Evolutionary conservation across 2,113 vertebrate species (phyloP).

Genomic region (Grus americana): DNA sequence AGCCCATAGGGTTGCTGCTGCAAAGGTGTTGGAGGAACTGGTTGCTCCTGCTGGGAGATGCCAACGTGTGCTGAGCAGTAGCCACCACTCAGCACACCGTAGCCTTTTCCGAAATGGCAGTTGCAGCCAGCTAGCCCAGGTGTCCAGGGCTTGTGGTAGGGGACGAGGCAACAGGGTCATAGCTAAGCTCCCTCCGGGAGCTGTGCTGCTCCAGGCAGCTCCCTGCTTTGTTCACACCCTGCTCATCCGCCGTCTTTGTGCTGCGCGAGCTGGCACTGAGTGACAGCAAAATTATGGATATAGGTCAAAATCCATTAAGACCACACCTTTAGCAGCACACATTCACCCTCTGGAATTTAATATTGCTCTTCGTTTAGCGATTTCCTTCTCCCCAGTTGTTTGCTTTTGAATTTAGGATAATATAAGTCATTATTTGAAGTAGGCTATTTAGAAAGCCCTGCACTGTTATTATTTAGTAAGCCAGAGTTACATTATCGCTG

Average conservation of each 20-base stretch:
- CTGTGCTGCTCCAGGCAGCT: not conserved
- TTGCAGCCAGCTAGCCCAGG: not conserved
- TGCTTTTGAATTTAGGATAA: conserved; percentile 70
- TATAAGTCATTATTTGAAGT: conserved; percentile 70
- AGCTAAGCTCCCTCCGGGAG: not conserved
- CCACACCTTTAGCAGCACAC: conserved; percentile 46
- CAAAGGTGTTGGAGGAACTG: not conserved
- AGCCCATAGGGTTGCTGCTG: not conserved
- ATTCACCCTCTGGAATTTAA: conserved; percentile 63
- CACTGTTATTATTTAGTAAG: conserved; percentile 69
- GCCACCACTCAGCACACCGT: not conserved
- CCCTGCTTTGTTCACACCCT: not conserved
- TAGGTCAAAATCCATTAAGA: conserved; percentile 54
- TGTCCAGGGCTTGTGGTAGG: not conserved
- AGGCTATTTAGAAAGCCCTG: conserved; percentile 66
- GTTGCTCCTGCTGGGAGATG: not conserved
- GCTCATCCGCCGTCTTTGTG: not conserved
- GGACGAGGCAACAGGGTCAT: not conserved
- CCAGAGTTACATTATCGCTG: conserved; percentile 66
- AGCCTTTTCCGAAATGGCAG: not conserved
- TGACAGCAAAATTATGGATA: conserved; percentile 57
- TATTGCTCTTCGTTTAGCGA: conserved; percentile 51
- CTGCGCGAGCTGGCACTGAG: not conserved
- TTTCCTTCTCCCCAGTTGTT: conserved; percentile 65
- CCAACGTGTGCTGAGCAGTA: not conserved